Evolutionary conservation across 2,113 vertebrate genomes (phyloP).

Genomic region (Vanacampus margaritifer): DNA sequence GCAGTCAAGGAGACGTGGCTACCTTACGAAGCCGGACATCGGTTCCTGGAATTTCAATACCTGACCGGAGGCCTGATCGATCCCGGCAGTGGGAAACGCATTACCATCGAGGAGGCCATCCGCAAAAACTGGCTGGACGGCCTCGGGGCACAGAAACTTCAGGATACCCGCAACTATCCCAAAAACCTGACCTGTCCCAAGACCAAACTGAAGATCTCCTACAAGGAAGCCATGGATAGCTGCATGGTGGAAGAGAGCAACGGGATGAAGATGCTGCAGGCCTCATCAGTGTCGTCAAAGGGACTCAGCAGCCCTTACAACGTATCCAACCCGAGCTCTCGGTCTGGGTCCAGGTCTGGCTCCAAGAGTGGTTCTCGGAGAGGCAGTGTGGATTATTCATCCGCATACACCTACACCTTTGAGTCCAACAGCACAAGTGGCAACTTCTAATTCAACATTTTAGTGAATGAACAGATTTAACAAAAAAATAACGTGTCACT

Average conservation of each 20-base stretch:
- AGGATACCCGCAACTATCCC: slow-evolving; percentile 81
- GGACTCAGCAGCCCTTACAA: slow-evolving; percentile 97
- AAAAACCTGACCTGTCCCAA: slow-evolving; percentile 96
- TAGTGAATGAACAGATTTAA: slow-evolving; percentile 31
- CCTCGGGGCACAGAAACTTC: slow-evolving; percentile 83
- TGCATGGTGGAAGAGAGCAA: slow-evolving; percentile 97
- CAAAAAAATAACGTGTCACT: background rate
- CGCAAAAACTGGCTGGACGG: slow-evolving; percentile 87
- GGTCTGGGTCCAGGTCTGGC: slow-evolving; percentile 81
- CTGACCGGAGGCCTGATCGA: slow-evolving; percentile 92
- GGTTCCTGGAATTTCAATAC: slow-evolving; percentile 95
- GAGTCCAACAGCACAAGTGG: slow-evolving; percentile 31
- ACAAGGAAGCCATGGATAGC: slow-evolving; percentile 91
- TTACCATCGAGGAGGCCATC: slow-evolving; percentile 87
- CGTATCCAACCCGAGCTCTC: slow-evolving; percentile 85
- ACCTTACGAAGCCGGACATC: slow-evolving; percentile 92
- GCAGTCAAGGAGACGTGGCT: slow-evolving; percentile 95
- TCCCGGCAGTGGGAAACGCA: slow-evolving; percentile 77
- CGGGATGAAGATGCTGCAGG: slow-evolving; percentile 89
- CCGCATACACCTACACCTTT: slow-evolving; percentile 64
- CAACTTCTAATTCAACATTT: slow-evolving; percentile 34
- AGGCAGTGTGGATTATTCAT: slow-evolving; percentile 90
- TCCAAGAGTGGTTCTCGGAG: slow-evolving; percentile 81
- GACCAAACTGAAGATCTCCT: slow-evolving; percentile 97
- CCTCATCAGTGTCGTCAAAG: slow-evolving; percentile 89